These are phyloP conservation scores for Galeopterus variegatus DNA, from an alignment of 2,113 vertebrate species.

Conservation along the genomic window DNA sequence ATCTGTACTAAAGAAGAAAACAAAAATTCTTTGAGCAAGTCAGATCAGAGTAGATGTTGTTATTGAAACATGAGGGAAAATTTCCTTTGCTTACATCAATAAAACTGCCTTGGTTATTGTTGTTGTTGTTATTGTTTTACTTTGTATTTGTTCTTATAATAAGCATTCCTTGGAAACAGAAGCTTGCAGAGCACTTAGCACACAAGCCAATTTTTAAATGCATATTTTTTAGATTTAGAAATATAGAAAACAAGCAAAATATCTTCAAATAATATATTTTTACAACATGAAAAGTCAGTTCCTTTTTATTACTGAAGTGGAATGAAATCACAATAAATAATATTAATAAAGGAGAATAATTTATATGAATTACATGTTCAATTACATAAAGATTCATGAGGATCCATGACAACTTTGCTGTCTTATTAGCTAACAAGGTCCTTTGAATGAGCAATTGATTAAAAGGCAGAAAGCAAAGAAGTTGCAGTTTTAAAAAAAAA, in stretches of 20 bases:
- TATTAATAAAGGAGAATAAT: not conserved
- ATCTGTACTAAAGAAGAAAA: not conserved
- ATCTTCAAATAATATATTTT: not conserved
- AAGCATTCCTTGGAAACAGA: not conserved
- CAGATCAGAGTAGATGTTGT: not conserved
- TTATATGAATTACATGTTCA: not conserved
- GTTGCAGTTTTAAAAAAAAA: not conserved
- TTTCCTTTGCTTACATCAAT: not conserved
- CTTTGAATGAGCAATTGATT: not conserved
- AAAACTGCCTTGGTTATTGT: not conserved
- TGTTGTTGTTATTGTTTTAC: not conserved
- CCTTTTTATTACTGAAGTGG: not conserved
- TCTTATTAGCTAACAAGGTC: not conserved
- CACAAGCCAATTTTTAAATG: not conserved
- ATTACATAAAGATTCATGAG: not conserved
- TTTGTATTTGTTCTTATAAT: not conserved
- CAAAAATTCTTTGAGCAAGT: not conserved
- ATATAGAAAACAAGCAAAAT: slow-evolving; percentile 5
- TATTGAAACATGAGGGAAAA: not conserved
- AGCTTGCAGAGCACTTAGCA: not conserved
- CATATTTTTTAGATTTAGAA: not conserved
- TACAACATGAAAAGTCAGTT: not conserved
- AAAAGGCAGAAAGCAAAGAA: not conserved
- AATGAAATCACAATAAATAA: not conserved
- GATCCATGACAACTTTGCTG: not conserved